Evolutionary conservation across 2,888 invertebrate species (phyloP).

Genomic region (Tanypteryx hageni): DNA sequence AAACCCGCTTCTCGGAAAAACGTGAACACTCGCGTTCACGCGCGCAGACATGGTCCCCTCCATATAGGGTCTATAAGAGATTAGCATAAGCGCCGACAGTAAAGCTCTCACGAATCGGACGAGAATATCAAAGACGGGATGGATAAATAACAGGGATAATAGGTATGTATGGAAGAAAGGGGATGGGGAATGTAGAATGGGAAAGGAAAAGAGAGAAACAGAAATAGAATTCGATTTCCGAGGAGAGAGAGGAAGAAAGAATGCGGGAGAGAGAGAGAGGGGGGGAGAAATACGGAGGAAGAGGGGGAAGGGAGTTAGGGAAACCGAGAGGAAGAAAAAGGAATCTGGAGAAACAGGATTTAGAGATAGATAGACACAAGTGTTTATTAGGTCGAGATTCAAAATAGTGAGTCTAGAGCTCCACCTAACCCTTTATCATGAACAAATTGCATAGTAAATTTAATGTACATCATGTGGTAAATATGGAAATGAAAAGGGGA

Average conservation of each 20-base stretch:
- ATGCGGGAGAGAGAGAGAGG: background rate
- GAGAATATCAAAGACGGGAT: background rate
- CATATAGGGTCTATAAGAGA: background rate
- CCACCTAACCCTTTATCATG: no score
- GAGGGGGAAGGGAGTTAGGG: background rate
- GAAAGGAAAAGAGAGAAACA: background rate
- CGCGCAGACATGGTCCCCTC: background rate
- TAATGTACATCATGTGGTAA: no score
- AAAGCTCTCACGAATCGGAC: conserved; percentile 25
- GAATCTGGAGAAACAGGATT: background rate
- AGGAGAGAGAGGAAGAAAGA: background rate
- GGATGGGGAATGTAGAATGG: background rate
- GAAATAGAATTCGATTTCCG: background rate
- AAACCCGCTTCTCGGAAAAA: background rate
- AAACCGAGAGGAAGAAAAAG: no score
- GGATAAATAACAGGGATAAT: background rate
- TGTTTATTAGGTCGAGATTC: no score
- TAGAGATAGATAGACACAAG: background rate
- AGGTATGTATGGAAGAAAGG: background rate
- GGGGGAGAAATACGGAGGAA: background rate
- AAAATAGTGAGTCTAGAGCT: no score
- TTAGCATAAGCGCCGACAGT: conserved; percentile 41
- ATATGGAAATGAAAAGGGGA: no score
- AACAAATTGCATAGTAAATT: no score
- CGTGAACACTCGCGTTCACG: background rate